Evolutionary conservation across 2,113 vertebrate species (phyloP).

Genomic region (Equus przewalskii): DNA sequence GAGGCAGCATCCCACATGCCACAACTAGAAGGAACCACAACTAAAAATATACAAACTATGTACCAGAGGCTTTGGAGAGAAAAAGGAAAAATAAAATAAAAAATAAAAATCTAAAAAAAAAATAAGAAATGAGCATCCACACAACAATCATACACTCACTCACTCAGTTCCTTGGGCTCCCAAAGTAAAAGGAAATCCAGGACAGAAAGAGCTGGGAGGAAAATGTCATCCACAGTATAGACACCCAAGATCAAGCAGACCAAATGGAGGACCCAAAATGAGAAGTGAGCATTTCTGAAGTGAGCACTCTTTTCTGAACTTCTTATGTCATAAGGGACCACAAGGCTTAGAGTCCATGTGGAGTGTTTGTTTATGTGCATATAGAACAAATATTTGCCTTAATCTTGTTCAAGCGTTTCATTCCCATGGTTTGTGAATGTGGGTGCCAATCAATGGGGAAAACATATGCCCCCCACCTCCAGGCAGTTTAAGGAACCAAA

Average conservation of each 20-base stretch:
- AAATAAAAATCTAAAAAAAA: too few species aligned
- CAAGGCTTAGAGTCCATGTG: background rate
- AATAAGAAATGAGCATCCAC: background rate
- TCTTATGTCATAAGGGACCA: background rate
- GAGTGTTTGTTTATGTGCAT: fast-evolving
- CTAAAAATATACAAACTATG: too few species aligned
- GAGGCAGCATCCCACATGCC: too few species aligned
- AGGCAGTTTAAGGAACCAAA: background rate
- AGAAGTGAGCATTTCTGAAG: background rate
- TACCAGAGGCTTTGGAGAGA: too few species aligned
- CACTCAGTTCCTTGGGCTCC: background rate
- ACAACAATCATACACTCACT: fast-evolving
- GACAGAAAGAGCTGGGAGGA: background rate
- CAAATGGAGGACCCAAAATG: fast-evolving
- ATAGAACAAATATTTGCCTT: background rate
- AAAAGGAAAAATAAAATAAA: too few species aligned
- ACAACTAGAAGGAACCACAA: too few species aligned
- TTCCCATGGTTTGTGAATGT: background rate
- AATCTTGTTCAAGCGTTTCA: background rate
- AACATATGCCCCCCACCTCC: background rate
- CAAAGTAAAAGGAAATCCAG: background rate
- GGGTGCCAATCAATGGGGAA: background rate
- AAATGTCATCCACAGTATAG: fast-evolving
- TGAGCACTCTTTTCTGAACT: background rate
- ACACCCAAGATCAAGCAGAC: background rate